Conservation (phyloP, 2,888 invertebrate genomes). For the Sesamia inferens region DNA sequence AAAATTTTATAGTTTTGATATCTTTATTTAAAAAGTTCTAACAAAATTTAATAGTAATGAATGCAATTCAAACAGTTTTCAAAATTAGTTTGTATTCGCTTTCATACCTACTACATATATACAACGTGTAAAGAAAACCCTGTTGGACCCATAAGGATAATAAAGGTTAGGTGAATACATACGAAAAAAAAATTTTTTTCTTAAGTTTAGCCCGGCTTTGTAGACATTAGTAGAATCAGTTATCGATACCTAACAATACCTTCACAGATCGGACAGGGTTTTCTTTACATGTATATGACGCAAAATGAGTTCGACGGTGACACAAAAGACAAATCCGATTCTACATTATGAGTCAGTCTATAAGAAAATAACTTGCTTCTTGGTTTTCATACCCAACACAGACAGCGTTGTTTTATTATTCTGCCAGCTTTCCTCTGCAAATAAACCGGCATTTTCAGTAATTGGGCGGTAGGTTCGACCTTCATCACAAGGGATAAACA, state of each 20-base stretch:
- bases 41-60: neutral
- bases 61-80: neutral
- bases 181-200: too few relatives aligned
- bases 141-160: too few relatives aligned
- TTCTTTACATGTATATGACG: neutral
- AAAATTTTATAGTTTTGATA: too few relatives aligned
- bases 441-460: conserved; percentile 23
- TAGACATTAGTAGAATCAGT: too few relatives aligned
- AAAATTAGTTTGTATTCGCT: neutral
- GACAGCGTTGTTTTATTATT: conserved; percentile 17
- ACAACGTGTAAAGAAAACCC: too few relatives aligned
- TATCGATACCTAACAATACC: too few relatives aligned
- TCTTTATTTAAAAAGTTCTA: too few relatives aligned
- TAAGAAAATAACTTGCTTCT: neutral
- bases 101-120: neutral
- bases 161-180: too few relatives aligned
- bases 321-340: neutral
- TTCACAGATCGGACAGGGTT: too few relatives aligned
- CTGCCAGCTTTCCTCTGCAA: conserved; percentile 7
- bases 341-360: neutral
- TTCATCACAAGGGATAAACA: conserved; percentile 33
- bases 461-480: conserved; percentile 32
- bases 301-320: neutral
- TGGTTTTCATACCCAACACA: neutral
- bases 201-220: too few relatives aligned